These are phyloP conservation scores for Apamea monoglypha DNA, from an alignment of 2,888 invertebrate genomes.

Conservation along the genomic window DNA sequence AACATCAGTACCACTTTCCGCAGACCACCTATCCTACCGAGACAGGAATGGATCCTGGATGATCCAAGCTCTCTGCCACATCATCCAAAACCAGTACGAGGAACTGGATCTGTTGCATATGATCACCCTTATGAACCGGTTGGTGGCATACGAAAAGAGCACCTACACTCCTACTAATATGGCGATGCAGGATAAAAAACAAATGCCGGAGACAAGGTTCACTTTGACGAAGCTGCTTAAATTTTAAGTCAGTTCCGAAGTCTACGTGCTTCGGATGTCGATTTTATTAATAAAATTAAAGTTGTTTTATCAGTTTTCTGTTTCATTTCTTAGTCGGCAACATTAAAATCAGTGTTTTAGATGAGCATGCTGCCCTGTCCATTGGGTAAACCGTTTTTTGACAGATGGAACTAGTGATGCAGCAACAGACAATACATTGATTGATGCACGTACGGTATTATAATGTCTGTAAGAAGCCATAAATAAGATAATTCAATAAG, in stretches of 20 bases:
- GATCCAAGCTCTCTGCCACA: constrained; percentile 80
- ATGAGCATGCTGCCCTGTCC: too few relatives aligned
- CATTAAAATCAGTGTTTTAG: not conserved
- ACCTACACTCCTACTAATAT: constrained; percentile 70
- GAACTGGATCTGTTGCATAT: constrained; percentile 77
- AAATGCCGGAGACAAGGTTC: constrained; percentile 81
- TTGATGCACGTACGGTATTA: too few relatives aligned
- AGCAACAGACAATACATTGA: too few relatives aligned
- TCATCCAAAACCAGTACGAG: constrained; percentile 70
- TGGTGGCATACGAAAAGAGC: constrained; percentile 73
- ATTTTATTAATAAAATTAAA: constrained; percentile 10
- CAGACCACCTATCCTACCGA: constrained; percentile 79
- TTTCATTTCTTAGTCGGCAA: not conserved
- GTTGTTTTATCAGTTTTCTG: not conserved
- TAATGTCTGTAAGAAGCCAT: too few relatives aligned
- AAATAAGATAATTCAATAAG: too few relatives aligned
- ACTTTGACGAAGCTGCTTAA: constrained; percentile 77
- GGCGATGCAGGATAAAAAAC: constrained; percentile 75
- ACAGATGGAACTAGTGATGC: too few relatives aligned
- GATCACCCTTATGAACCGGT: constrained; percentile 75
- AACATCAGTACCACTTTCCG: constrained; percentile 17
- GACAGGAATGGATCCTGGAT: constrained; percentile 79
- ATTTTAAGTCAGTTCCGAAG: constrained; percentile 44
- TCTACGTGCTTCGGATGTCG: not conserved
- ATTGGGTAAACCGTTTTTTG: too few relatives aligned